Evolutionary conservation across 2,797 vertebrate genomes (phyloP).

Genomic region (Sebastes aleutianus): DNA sequence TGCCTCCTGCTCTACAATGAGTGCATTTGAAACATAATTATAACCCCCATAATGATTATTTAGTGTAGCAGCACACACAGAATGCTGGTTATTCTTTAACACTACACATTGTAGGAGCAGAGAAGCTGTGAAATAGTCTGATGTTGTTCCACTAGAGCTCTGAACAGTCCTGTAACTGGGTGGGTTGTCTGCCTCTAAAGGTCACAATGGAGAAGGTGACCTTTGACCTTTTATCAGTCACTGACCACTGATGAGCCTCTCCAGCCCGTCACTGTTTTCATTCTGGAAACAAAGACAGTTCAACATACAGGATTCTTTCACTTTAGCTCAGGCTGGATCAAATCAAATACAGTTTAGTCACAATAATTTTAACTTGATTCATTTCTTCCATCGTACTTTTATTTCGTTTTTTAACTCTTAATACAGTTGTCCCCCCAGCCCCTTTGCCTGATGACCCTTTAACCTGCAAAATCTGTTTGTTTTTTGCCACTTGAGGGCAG

Average conservation of each 20-base stretch:
- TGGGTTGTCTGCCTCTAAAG: not conserved
- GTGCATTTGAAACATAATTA: slow-evolving; percentile 28
- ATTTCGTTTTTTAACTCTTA: not conserved
- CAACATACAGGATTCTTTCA: too few species aligned
- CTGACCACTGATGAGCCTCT: not conserved
- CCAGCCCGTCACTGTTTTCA: too few species aligned
- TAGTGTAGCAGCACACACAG: not conserved
- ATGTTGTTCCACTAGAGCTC: too few species aligned
- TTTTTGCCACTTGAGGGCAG: too few species aligned
- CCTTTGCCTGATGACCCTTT: too few species aligned
- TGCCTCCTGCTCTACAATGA: slow-evolving; percentile 5
- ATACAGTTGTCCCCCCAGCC: too few species aligned
- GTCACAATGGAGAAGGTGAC: not conserved
- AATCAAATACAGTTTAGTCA: too few species aligned
- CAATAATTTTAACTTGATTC: too few species aligned
- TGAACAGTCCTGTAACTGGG: not conserved
- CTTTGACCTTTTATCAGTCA: not conserved
- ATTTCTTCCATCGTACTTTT: not conserved
- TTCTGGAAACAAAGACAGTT: too few species aligned
- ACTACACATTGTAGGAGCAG: not conserved
- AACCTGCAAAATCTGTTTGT: too few species aligned
- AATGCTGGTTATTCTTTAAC: not conserved
- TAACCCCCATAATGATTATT: slow-evolving; percentile 14
- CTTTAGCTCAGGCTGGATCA: too few species aligned
- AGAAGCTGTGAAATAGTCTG: not conserved